These are phyloP conservation scores for Cirrhinus mrigala DNA, from an alignment of 2,797 vertebrate genomes.

Conservation along the genomic window DNA sequence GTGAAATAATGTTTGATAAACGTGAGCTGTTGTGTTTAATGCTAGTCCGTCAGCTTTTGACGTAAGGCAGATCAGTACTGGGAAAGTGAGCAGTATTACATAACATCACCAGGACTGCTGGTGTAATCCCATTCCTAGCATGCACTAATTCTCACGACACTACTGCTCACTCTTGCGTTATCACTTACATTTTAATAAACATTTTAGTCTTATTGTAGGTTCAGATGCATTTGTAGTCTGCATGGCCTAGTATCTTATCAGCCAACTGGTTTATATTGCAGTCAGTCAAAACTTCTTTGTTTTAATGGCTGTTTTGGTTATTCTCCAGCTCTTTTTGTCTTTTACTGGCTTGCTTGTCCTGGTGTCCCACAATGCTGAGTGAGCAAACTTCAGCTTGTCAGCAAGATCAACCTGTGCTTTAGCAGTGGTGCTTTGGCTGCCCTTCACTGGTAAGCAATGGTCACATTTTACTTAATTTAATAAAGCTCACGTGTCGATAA, in stretches of 20 bases:
- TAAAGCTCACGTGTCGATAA: neutral
- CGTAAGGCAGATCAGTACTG: neutral
- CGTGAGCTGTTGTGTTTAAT: neutral
- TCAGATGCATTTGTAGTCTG: neutral
- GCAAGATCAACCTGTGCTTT: constrained; percentile 47
- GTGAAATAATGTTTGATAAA: neutral
- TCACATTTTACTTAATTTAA: neutral
- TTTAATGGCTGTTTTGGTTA: constrained; percentile 13
- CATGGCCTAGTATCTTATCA: neutral
- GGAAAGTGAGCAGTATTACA: neutral
- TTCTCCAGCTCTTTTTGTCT: constrained; percentile 28
- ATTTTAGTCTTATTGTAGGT: neutral
- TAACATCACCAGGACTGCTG: constrained; percentile 1
- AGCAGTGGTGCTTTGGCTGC: constrained; percentile 32
- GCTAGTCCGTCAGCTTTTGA: neutral
- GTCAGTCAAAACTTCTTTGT: neutral
- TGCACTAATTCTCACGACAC: neutral
- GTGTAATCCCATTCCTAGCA: neutral
- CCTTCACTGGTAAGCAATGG: constrained; percentile 46
- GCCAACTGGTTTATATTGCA: neutral
- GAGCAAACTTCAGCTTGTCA: constrained; percentile 38
- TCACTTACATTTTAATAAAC: no score
- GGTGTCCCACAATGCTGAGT: constrained; percentile 50
- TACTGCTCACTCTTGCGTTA: neutral
- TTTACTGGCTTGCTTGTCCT: neutral